Evolutionary conservation across 2,888 invertebrate species (phyloP).

Genomic region (Elmis aenea): DNA sequence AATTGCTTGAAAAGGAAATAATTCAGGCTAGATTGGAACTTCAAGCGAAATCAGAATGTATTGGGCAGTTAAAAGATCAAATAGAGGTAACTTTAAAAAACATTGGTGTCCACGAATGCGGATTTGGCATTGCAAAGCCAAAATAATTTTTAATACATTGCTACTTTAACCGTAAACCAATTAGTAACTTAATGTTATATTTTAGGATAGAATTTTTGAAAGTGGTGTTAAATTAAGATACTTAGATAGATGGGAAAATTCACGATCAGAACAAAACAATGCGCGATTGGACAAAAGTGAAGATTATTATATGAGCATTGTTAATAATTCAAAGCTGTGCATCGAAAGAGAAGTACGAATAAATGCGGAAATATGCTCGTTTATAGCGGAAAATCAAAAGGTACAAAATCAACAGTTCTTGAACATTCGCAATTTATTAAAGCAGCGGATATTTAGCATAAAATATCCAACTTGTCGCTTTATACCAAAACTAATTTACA

Average conservation of each 20-base stretch:
- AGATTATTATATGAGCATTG: slow-evolving; percentile 30
- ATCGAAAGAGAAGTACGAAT: slow-evolving; percentile 42
- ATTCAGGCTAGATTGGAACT: slow-evolving; percentile 20
- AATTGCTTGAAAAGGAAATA: slow-evolving; percentile 24
- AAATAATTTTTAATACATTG: too few relatives aligned
- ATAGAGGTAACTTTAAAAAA: too few relatives aligned
- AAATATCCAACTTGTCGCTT: too few relatives aligned
- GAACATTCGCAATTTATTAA: too few relatives aligned
- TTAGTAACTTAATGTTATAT: too few relatives aligned
- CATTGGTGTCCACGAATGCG: too few relatives aligned
- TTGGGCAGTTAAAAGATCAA: slow-evolving; percentile 36
- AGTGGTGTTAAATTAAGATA: slow-evolving; percentile 33
- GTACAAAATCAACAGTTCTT: slow-evolving; percentile 24
- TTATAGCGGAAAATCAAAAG: slow-evolving; percentile 33
- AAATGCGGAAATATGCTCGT: slow-evolving; percentile 39
- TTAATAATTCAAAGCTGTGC: slow-evolving; percentile 33
- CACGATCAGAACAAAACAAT: slow-evolving; percentile 42
- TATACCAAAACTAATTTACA: too few relatives aligned
- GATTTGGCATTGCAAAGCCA: too few relatives aligned
- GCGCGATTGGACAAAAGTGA: slow-evolving; percentile 33
- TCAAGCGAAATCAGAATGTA: slow-evolving; percentile 23
- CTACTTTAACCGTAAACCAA: too few relatives aligned
- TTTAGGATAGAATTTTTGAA: slow-evolving; percentile 35
- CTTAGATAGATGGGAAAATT: slow-evolving; percentile 39
- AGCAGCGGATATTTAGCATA: too few relatives aligned